phyloP scores from a whole-genome alignment of 2,113 vertebrate species.

The Uropsilus gracilis region DNA sequence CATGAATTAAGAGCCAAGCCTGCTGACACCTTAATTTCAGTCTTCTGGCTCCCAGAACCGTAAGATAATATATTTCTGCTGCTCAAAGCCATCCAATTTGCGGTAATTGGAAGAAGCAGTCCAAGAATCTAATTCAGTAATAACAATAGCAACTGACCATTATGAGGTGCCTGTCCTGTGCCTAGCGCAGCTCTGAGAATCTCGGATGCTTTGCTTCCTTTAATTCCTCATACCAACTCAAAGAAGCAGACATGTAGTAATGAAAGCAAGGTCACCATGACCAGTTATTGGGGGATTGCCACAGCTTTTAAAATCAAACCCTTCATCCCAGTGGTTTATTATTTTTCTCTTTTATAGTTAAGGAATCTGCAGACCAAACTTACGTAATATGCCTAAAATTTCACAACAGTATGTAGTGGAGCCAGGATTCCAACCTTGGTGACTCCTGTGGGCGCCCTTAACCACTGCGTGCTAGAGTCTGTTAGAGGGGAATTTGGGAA shows the following conservation, averaged over 20 bases:
- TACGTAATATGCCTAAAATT: background rate
- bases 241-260: background rate
- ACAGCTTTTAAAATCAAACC: background rate
- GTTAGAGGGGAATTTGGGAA: background rate
- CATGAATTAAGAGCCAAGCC: background rate
- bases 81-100: background rate
- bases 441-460: background rate
- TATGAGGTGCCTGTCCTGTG: background rate
- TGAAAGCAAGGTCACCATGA: background rate
- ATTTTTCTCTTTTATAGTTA: conserved; percentile 30
- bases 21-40: background rate
- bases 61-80: background rate
- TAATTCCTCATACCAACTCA: background rate
- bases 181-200: background rate
- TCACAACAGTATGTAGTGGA: background rate
- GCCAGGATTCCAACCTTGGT: background rate
- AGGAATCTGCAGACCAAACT: background rate
- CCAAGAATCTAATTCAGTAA: background rate
- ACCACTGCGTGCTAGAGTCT: background rate
- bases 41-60: background rate
- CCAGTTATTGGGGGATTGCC: background rate
- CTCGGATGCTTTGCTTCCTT: background rate
- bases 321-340: background rate
- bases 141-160: background rate
- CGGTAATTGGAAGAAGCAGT: background rate